phyloP scores from a whole-genome alignment of 2,113 vertebrate genomes.

The Pteropus alecto region DNA sequence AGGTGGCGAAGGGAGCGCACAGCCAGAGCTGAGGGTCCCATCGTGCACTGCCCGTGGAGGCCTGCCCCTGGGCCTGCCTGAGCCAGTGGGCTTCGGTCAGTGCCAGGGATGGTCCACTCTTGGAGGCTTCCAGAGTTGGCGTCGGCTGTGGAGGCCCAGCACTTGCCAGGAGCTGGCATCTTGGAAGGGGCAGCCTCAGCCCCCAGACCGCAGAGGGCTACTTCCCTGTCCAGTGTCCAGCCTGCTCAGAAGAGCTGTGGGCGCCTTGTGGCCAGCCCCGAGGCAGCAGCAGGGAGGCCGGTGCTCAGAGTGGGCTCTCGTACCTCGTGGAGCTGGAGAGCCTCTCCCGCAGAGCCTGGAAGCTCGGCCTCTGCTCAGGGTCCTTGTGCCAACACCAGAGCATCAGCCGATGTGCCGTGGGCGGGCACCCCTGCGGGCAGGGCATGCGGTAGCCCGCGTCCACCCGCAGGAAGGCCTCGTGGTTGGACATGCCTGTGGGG shows the following conservation, averaged over 20 bases:
- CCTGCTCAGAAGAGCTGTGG: accelerated
- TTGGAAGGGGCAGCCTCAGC: background rate
- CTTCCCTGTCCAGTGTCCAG: background rate
- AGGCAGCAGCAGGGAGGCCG: accelerated
- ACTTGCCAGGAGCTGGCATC: background rate
- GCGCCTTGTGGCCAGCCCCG: accelerated
- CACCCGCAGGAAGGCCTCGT: constrained; percentile 78
- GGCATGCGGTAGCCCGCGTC: constrained; percentile 82
- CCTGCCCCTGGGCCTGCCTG: background rate
- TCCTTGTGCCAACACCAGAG: constrained; percentile 80
- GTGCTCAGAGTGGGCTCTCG: constrained; percentile 34
- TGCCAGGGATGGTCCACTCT: background rate
- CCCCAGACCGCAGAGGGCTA: background rate
- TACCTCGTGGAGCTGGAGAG: constrained; percentile 74
- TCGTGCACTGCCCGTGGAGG: accelerated
- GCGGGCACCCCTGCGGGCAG: constrained; percentile 76
- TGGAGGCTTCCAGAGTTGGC: too few relatives aligned
- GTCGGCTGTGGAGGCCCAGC: accelerated
- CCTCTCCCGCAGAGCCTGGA: constrained; percentile 67
- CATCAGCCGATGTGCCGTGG: constrained; percentile 80
- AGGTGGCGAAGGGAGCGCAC: background rate
- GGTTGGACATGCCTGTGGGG: constrained; percentile 77
- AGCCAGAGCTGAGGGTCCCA: background rate
- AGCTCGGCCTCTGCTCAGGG: constrained; percentile 78
- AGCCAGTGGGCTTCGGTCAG: background rate